phyloP scores from a whole-genome alignment of 2,113 vertebrate species.

The Datnioides undecimradiatus region DNA sequence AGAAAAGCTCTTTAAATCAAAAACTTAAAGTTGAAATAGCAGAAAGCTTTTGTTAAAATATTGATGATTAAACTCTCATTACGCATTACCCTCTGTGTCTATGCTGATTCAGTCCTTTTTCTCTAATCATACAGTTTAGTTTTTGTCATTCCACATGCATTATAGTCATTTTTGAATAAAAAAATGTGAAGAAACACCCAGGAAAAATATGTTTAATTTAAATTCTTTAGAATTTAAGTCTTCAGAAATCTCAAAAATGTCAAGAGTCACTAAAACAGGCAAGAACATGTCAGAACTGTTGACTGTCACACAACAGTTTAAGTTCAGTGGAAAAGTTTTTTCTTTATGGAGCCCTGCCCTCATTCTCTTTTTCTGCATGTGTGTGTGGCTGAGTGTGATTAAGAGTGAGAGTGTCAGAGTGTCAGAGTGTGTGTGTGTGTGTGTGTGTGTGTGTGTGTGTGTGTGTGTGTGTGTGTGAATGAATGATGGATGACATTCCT shows the following conservation, averaged over 20 bases:
- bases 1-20: too few relatives aligned
- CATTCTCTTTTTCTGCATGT: background rate
- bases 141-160: background rate
- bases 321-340: conserved; percentile 18
- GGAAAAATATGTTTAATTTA: background rate
- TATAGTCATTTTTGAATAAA: background rate
- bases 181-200: background rate
- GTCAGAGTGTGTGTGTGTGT: background rate
- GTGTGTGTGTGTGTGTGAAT: background rate
- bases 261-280: background rate
- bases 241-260: background rate
- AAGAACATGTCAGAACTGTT: background rate
- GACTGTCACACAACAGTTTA: background rate
- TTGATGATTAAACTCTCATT: too few relatives aligned
- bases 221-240: too few relatives aligned
- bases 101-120: too few relatives aligned
- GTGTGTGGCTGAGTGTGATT: background rate
- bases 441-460: background rate
- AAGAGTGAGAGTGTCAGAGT: conserved; percentile 25
- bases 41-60: too few relatives aligned
- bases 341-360: background rate
- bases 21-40: too few relatives aligned
- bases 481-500: conserved; percentile 24
- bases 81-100: too few relatives aligned
- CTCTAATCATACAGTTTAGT: background rate